Conservation (phyloP, 2,888 invertebrate genomes). For the Nomada fucata region DNA sequence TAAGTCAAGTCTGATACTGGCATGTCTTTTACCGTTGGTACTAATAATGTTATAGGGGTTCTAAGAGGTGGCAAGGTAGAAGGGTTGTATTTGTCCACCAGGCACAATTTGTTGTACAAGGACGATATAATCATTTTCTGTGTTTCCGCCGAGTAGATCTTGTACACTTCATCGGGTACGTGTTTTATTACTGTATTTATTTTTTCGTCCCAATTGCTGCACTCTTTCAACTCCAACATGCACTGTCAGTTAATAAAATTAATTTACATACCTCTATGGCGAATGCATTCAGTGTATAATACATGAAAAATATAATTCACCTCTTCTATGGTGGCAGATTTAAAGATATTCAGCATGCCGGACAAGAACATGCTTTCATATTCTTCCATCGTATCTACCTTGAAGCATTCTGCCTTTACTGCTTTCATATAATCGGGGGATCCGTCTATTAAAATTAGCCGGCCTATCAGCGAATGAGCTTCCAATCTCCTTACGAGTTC, state of each 20-base stretch:
- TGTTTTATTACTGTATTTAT: constrained; percentile 84
- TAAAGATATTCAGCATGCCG: constrained; percentile 85
- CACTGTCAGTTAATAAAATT: constrained; percentile 63
- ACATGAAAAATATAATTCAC: constrained; percentile 72
- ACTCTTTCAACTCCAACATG: constrained; percentile 84
- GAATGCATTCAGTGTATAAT: not conserved
- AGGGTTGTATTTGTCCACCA: constrained; percentile 78
- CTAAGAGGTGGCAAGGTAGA: constrained; percentile 85
- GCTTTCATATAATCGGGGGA: constrained; percentile 89
- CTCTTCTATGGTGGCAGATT: constrained; percentile 83
- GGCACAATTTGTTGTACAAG: constrained; percentile 22
- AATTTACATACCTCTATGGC: not conserved
- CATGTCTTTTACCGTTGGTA: constrained; percentile 87
- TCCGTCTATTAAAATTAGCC: constrained; percentile 92
- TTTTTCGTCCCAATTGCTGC: constrained; percentile 86
- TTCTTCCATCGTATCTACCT: constrained; percentile 84
- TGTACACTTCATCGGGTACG: not conserved
- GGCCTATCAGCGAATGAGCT: constrained; percentile 87
- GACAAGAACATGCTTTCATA: constrained; percentile 87
- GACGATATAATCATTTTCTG: constrained; percentile 33
- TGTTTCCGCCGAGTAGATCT: not conserved
- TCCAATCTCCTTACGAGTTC: constrained; percentile 91
- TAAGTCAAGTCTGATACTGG: constrained; percentile 88
- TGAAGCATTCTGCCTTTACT: constrained; percentile 85
- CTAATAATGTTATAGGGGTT: constrained; percentile 87